These are phyloP conservation scores for Peromyscus californicus DNA, from an alignment of 2,113 vertebrate genomes.

Conservation along the genomic window DNA sequence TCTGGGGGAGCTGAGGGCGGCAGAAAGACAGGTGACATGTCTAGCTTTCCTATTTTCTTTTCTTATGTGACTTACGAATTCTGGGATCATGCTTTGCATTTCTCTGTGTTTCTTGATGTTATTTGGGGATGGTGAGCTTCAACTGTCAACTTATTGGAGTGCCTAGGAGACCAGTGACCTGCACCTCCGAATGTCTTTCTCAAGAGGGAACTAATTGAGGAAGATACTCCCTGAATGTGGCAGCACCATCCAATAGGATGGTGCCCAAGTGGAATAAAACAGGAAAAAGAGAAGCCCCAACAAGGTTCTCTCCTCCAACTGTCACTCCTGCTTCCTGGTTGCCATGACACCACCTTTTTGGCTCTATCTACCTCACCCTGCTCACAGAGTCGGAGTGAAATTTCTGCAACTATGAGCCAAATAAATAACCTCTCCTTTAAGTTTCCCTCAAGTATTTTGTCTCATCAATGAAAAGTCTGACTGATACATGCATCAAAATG, in stretches of 20 bases:
- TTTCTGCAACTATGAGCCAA: not conserved
- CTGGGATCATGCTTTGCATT: not conserved
- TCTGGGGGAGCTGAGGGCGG: not conserved
- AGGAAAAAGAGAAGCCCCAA: not conserved
- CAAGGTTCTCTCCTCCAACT: too few relatives aligned
- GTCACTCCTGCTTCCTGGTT: not conserved
- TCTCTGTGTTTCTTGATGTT: not conserved
- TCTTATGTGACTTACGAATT: constrained; percentile 6
- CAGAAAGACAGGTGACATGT: not conserved
- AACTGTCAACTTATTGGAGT: not conserved
- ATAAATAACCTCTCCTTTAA: not conserved
- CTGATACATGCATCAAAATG: not conserved
- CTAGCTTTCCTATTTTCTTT: not conserved
- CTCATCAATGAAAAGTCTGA: not conserved
- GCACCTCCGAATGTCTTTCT: not conserved
- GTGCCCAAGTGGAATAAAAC: not conserved
- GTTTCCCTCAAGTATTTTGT: not conserved
- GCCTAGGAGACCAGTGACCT: not conserved
- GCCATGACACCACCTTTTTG: not conserved
- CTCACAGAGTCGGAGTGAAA: not conserved
- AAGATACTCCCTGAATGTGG: not conserved
- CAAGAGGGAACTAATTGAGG: not conserved
- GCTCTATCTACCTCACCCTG: too few relatives aligned
- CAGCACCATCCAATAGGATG: not conserved
- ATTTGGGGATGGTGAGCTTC: not conserved